Conservation (phyloP, 1,140 invertebrate genomes). For the Himalopsyche phryganea region DNA sequence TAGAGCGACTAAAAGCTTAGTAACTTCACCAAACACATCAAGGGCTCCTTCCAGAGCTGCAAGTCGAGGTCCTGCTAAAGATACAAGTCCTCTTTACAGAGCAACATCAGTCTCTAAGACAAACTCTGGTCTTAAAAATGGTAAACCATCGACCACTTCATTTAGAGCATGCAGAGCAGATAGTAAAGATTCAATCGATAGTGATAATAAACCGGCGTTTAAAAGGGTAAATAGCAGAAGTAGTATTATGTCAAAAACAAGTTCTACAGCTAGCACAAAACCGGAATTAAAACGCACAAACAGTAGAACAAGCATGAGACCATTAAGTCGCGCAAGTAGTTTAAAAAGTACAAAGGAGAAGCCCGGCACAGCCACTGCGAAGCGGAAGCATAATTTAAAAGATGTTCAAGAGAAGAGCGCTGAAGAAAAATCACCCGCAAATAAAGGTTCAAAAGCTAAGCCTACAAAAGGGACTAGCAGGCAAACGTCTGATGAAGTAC, state of each 20-base stretch:
- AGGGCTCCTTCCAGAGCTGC: conserved; percentile 39
- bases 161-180: neutral
- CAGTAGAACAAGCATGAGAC: conserved; percentile 37
- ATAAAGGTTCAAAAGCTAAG: conserved; percentile 27
- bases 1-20: conserved; percentile 30
- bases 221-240: conserved; percentile 40
- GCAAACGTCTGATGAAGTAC: conserved; percentile 35
- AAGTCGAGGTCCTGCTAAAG: conserved; percentile 44
- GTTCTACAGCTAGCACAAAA: conserved; percentile 39
- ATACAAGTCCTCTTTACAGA: conserved; percentile 14
- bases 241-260: conserved; percentile 40
- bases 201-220: conserved; percentile 30
- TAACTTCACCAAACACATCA: conserved; percentile 24
- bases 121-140: conserved; percentile 9
- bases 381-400: conserved; percentile 24
- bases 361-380: conserved; percentile 42
- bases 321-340: conserved; percentile 47
- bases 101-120: conserved; percentile 12
- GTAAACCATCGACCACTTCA: neutral
- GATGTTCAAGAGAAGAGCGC: conserved; percentile 15
- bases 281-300: conserved; percentile 40
- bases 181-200: conserved; percentile 4
- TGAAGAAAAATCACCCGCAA: conserved; percentile 36
- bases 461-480: conserved; percentile 21
- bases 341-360: conserved; percentile 44